Percentiles rank a stretch among this genome's conserved stretches.
Evolutionary conservation across 2,888 invertebrate species (phyloP).

Genomic region (Andrena minutula): DNA sequence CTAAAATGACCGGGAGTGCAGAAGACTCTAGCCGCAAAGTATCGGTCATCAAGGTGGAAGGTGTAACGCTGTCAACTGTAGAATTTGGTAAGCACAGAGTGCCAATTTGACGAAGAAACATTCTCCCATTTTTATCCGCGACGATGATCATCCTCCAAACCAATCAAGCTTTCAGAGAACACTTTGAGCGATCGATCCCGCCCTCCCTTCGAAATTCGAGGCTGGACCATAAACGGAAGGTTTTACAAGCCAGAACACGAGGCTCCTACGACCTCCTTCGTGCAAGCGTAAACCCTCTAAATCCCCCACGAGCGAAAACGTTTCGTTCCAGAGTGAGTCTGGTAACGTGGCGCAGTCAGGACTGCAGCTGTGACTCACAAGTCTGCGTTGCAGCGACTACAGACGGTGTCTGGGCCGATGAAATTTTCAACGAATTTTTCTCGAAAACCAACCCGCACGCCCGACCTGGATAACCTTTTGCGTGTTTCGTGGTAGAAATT

Average conservation of each 20-base stretch:
- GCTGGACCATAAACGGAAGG: slow-evolving; percentile 51
- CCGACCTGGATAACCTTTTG: slow-evolving; percentile 15
- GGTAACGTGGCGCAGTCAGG: slow-evolving; percentile 51
- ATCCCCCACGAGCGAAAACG: slow-evolving; percentile 61
- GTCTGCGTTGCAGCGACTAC: slow-evolving; percentile 44
- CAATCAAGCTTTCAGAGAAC: slow-evolving; percentile 31
- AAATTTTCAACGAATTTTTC: slow-evolving; percentile 68
- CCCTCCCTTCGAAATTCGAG: slow-evolving; percentile 28
- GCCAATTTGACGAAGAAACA: not conserved
- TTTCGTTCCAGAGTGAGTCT: slow-evolving; percentile 49
- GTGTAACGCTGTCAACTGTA: not conserved
- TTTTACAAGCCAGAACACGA: slow-evolving; percentile 56
- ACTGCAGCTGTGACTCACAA: slow-evolving; percentile 67
- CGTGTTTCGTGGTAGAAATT: slow-evolving; percentile 53
- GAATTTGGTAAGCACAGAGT: not conserved
- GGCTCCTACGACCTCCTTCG: slow-evolving; percentile 51
- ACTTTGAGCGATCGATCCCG: slow-evolving; percentile 19
- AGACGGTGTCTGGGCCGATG: slow-evolving; percentile 49
- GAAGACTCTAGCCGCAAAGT: not conserved
- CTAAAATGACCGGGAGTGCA: too few species aligned
- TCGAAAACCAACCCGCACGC: slow-evolving; percentile 23
- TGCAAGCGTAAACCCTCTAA: slow-evolving; percentile 66
- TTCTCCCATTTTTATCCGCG: not conserved
- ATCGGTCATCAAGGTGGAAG: too few species aligned
- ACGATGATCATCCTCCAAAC: slow-evolving; percentile 7